phyloP scores from a whole-genome alignment of 2,113 vertebrate species.

The Gracilinanus agilis region DNA sequence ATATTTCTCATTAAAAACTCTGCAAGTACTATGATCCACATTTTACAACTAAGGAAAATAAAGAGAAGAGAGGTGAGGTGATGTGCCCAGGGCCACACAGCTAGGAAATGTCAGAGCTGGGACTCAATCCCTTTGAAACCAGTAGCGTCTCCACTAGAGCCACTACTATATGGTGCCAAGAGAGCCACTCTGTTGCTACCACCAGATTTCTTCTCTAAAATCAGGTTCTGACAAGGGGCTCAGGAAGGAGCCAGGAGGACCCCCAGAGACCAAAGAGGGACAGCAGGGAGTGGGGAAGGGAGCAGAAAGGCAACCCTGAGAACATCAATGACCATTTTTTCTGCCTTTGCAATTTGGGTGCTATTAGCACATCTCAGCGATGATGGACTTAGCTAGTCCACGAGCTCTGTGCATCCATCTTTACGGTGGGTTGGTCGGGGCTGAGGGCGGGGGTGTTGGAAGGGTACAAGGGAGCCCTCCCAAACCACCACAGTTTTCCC shows the following conservation, averaged over 20 bases:
- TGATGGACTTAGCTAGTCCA: accelerated
- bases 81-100: neutral
- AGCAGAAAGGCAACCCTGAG: neutral
- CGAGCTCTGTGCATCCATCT: accelerated
- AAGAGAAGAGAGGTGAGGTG: neutral
- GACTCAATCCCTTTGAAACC: neutral
- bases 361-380: neutral
- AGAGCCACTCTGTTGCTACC: neutral
- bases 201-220: neutral
- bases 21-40: neutral
- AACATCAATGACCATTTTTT: neutral
- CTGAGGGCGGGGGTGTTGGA: neutral
- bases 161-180: neutral
- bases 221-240: neutral
- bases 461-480: slow-evolving; percentile 39
- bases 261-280: neutral
- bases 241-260: neutral
- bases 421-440: neutral
- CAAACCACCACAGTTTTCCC: slow-evolving; percentile 45
- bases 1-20: neutral
- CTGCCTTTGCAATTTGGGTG: neutral
- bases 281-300: neutral
- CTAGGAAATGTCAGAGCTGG: neutral
- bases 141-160: neutral
- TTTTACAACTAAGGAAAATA: neutral